phyloP scores from a whole-genome alignment of 1,140 invertebrate species.

The Sminthurides bifidus region DNA sequence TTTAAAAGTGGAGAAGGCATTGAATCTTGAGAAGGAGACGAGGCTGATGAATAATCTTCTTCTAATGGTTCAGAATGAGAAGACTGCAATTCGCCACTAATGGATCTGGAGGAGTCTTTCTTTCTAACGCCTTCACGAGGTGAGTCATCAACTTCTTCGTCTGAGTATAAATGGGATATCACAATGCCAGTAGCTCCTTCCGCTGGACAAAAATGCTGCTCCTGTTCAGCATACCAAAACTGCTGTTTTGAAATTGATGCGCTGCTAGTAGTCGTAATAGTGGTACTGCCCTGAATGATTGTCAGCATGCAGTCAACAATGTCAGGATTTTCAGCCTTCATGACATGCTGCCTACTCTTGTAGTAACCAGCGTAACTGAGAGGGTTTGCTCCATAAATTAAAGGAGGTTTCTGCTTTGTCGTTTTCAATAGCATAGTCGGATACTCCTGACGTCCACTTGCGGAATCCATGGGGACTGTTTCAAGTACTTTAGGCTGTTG shows the following conservation, averaged over 20 bases:
- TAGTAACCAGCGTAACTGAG: slow-evolving; percentile 21
- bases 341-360: slow-evolving; percentile 25
- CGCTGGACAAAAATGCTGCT: slow-evolving; percentile 20
- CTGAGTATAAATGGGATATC: slow-evolving; percentile 30
- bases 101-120: neutral
- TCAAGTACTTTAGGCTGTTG: slow-evolving; percentile 5
- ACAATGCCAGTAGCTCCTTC: slow-evolving; percentile 22
- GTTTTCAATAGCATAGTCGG: slow-evolving; percentile 17
- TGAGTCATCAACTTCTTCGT: slow-evolving; percentile 27
- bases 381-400: slow-evolving; percentile 26
- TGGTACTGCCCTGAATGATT: slow-evolving; percentile 15
- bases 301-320: slow-evolving; percentile 24
- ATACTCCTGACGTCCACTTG: slow-evolving; percentile 12
- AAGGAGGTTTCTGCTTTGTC: slow-evolving; percentile 24
- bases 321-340: slow-evolving; percentile 23
- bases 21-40: too few species aligned
- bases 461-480: slow-evolving; percentile 1
- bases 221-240: slow-evolving; percentile 19
- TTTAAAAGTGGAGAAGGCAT: too few species aligned
- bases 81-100: too few species aligned
- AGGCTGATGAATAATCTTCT: too few species aligned
- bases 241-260: slow-evolving; percentile 5
- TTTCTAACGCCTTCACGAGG: slow-evolving; percentile 2
- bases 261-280: neutral
- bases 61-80: too few species aligned